phyloP scores from a whole-genome alignment of 2,113 vertebrate genomes.

The Trachemys scripta region DNA sequence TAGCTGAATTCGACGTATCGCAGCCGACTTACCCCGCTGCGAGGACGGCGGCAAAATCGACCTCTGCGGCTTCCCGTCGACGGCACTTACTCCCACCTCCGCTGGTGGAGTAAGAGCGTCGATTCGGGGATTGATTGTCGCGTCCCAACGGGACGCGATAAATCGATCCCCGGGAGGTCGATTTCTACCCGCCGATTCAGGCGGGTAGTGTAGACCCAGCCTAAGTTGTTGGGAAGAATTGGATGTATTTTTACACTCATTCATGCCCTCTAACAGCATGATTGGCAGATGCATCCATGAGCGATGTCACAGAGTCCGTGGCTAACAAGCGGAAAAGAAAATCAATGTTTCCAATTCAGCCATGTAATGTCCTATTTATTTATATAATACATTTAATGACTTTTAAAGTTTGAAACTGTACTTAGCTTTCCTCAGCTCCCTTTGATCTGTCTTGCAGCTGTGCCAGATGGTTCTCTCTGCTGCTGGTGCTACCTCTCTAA shows the following conservation, averaged over 20 bases:
- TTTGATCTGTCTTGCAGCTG: conserved; percentile 14
- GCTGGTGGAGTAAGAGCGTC: too few species aligned
- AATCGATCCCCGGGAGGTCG: too few species aligned
- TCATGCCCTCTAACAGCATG: rapidly evolving
- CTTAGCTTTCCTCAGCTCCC: conserved; percentile 33
- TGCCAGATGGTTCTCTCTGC: conserved; percentile 10
- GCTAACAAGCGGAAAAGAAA: conserved; percentile 30
- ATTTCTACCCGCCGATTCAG: too few species aligned
- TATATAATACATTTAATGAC: neutral
- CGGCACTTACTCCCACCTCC: too few species aligned
- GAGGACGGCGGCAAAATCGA: too few species aligned
- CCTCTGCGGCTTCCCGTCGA: too few species aligned
- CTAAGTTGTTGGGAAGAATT: neutral
- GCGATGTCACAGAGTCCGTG: neutral
- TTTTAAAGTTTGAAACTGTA: conserved; percentile 30
- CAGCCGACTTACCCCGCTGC: too few species aligned
- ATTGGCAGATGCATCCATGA: neutral
- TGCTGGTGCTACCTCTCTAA: conserved; percentile 10
- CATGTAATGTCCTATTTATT: conserved; percentile 33
- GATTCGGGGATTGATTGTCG: too few species aligned
- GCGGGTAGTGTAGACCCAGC: too few species aligned
- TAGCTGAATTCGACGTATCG: too few species aligned
- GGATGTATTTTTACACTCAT: neutral
- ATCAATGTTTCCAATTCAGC: conserved; percentile 17
- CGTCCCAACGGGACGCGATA: too few species aligned